Conservation (phyloP, 2,888 invertebrate genomes). For the Luperina testacea region DNA sequence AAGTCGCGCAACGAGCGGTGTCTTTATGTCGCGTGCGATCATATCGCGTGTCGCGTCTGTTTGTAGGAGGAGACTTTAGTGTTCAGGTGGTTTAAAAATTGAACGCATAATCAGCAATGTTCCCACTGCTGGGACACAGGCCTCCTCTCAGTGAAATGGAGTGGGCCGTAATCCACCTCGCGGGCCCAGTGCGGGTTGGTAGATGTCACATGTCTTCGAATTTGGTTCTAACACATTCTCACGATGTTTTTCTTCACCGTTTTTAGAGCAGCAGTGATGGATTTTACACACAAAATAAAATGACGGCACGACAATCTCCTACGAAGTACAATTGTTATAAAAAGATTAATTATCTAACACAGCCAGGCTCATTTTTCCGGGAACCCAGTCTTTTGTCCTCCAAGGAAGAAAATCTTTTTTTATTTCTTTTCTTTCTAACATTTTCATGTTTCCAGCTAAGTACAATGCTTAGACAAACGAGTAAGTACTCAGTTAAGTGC, state of each 20-base stretch:
- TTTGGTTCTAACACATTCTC: neutral
- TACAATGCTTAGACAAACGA: constrained; percentile 32
- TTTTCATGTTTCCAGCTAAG: constrained; percentile 18
- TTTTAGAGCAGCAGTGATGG: neutral
- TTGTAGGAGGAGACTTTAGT: too few species aligned
- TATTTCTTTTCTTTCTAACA: neutral
- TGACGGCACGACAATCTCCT: neutral
- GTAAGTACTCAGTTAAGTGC: constrained; percentile 38
- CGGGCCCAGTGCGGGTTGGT: neutral
- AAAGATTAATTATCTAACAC: neutral
- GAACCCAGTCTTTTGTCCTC: neutral
- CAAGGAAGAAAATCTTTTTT: neutral
- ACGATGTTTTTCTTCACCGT: neutral
- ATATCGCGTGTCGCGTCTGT: too few species aligned
- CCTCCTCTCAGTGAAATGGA: neutral
- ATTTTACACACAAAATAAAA: constrained; percentile 11
- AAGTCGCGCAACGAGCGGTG: too few species aligned
- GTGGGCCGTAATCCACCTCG: neutral
- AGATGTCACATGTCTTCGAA: neutral
- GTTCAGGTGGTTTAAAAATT: neutral
- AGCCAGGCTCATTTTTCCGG: neutral
- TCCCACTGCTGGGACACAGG: neutral
- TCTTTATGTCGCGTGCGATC: too few species aligned
- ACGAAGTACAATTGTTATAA: neutral
- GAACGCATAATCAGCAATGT: neutral